Base-by-base conservation (phyloP, 2,888 invertebrate genomes). In the Leptarthrus brevirostris region DNA sequence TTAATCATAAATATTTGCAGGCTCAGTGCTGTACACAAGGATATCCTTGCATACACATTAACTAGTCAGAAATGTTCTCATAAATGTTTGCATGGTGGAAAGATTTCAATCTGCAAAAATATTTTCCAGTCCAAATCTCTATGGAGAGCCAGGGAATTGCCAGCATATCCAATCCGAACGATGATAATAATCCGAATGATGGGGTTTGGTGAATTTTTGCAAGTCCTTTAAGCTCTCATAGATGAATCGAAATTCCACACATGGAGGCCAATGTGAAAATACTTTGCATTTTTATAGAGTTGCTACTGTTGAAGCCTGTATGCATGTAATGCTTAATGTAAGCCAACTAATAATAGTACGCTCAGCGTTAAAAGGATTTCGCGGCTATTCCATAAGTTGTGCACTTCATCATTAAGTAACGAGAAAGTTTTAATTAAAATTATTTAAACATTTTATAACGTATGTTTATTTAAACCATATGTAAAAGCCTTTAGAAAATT, bases 81-180 rank as follows among this genome's bases (percentile, higher is more conserved):
- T 40, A 64, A 64, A 64, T 64, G 64, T 44, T 64, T 64, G 12
- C 64, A 44, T 44, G 22, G 64, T 44, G 64, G 14, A 64, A 64
- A 64, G 64, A 64, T 64, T 64, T 64, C 64, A 64, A 64, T 64
- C 64, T 64, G 64, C 64, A 64, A 64, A 64, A 64, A 64, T 64
- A 64, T 64, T 64, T 64, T 64, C 64, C 64, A 64, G 64, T 44
- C 64, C 64, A 64, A 64, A 64, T 64, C 64, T 47, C 64, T 47
- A 14, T 44, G 47, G 64, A 64, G 44, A 64, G 64, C 40, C 40
- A n/a, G 20, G 47, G 44, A 54, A 64, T 44, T 64, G 44, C 64
- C 10, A 24, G 64, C 20, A 24, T 64, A 64, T 44, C 64, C 20
- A 44, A 64, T 44, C 64, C 20, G 22, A 64, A 64, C 36, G 64